phyloP scores from a whole-genome alignment of 2,113 vertebrate species.

The Thermophis baileyi region DNA sequence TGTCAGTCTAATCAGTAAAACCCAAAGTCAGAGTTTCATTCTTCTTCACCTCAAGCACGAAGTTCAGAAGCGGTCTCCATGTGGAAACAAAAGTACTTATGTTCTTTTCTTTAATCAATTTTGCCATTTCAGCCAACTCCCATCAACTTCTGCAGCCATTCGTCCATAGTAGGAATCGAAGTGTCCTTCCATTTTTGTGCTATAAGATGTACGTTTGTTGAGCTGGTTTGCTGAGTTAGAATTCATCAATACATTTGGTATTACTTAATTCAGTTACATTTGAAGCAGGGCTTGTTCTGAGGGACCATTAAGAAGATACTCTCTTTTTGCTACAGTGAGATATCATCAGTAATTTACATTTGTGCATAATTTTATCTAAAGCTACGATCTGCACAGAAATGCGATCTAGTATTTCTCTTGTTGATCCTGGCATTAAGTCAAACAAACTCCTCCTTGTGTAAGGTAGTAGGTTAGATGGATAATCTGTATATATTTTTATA shows the following conservation, averaged over 20 bases:
- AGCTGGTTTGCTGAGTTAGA: background rate
- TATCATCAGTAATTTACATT: background rate
- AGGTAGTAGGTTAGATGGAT: background rate
- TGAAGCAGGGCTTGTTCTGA: background rate
- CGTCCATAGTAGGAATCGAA: no score
- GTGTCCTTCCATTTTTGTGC: background rate
- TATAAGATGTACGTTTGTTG: background rate
- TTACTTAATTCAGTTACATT: background rate
- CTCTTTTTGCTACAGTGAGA: background rate
- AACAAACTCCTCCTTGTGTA: background rate
- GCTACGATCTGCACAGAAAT: background rate
- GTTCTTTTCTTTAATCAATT: no score
- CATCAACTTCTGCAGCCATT: no score
- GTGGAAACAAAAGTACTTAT: no score
- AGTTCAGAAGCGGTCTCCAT: no score
- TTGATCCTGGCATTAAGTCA: background rate
- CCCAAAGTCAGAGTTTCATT: no score
- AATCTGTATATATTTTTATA: background rate
- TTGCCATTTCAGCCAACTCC: no score
- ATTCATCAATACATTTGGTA: background rate
- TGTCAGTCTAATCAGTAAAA: no score
- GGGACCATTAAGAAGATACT: background rate
- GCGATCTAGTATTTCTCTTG: background rate
- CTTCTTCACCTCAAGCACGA: no score
- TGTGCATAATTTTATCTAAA: background rate